Evolutionary conservation across 2,797 vertebrate genomes (phyloP), one percentile per base, ranked within the genome.

Genomic region (Enteromius mattozi): DNA sequence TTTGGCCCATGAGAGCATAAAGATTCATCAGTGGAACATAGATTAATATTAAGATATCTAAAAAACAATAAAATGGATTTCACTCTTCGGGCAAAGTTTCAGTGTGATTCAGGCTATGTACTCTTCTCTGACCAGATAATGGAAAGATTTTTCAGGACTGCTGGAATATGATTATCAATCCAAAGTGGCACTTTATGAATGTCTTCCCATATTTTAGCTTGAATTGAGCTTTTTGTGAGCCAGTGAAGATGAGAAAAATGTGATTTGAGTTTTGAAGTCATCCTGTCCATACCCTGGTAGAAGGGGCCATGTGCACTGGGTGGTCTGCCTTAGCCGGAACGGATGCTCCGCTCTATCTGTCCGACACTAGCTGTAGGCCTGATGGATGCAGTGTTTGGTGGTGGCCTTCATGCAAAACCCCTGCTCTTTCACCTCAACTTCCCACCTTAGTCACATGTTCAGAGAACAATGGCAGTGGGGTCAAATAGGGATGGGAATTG

Each of bases 321-420:
- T 95, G 94, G 95, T 95, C 95, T 88, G 86, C 86, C 86, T 81
- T 85, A 40, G 90, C 86, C 85, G 87, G 89, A 87, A 90, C 91
- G 35, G 87, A 76, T 51, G 70, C 90, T 91, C 89, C 85, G 81
- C 81, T 91, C 90, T 88, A 63, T 85, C 92, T 93, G 93, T 92
- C 94, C 89, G 91, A 79, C 78, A 63, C 59, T 80, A 84, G 45
- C 92, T 90, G 90, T 90, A 92, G 87, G 92, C 91, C 90, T 94
- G 91, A 94, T 92, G 92, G 92, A 93, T 91, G 88, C 87, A 30
- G 88, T 94, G 92, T 93, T 94, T 94, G 92, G 90, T 91, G 83
- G 69, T 85, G 91, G 89, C 91, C 85, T 84, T 94, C 93, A 89
- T 92, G 93, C 93, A 90, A 88, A 94, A 92, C 92, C 71, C 88